A percentile compares a stretch with the other conserved stretches of the same genome.
Conservation (phyloP, 1,140 invertebrate species). For the Rhyacophila brunnea region DNA sequence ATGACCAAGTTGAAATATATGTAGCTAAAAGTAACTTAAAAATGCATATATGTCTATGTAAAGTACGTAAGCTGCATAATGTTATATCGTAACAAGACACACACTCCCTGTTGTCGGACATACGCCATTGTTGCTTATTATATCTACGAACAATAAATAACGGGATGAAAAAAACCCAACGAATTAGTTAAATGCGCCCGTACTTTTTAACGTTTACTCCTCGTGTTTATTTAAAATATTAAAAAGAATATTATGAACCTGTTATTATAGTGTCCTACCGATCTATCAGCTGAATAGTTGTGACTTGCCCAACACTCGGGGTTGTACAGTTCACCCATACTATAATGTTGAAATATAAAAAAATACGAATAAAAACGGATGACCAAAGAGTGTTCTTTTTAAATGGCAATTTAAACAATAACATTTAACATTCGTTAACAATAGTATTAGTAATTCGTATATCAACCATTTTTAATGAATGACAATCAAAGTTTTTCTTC, state of each 20-base stretch:
- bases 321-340: too few species aligned
- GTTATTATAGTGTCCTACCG: conserved; percentile 9
- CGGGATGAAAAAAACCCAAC: conserved; percentile 34
- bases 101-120: conserved; percentile 34
- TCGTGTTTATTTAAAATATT: conserved; percentile 36
- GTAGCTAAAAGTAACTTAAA: conserved; percentile 29
- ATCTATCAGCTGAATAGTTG: conserved; percentile 9
- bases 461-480: too few species aligned
- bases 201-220: conserved; percentile 13
- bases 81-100: conserved; percentile 18
- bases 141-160: conserved; percentile 35
- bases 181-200: conserved; percentile 35
- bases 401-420: too few species aligned
- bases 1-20: conserved; percentile 21
- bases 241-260: conserved; percentile 31
- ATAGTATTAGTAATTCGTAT: too few species aligned
- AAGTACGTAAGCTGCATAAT: too few species aligned
- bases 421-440: too few species aligned
- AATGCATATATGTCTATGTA: conserved; percentile 23
- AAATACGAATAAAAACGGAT: too few species aligned
- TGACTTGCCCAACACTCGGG: not conserved
- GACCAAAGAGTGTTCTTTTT: too few species aligned
- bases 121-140: conserved; percentile 28
- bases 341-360: too few species aligned
- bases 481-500: too few species aligned